phyloP scores from a whole-genome alignment of 2,797 vertebrate species.

The Cryptoblepharus egeriae region DNA sequence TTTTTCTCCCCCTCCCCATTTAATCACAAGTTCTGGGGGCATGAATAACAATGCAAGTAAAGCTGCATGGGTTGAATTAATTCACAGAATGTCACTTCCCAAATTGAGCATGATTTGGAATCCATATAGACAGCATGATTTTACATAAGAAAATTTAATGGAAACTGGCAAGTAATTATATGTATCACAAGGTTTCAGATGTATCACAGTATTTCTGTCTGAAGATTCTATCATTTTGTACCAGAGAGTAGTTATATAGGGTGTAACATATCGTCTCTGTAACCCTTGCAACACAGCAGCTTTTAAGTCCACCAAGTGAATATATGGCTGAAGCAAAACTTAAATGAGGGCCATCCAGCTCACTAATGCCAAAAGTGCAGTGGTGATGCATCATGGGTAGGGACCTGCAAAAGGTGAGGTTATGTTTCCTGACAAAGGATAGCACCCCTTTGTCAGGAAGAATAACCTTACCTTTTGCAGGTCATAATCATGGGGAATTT shows the following conservation, averaged over 20 bases:
- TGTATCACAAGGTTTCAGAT: not conserved
- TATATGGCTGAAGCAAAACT: not conserved
- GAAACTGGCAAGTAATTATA: not conserved
- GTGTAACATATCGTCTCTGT: not conserved
- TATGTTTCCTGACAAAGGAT: too few species aligned
- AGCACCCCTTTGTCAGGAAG: too few species aligned
- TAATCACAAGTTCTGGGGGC: not conserved
- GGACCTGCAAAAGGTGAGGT: too few species aligned
- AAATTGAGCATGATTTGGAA: not conserved
- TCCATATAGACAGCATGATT: not conserved
- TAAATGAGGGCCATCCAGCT: not conserved
- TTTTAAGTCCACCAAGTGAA: conserved; percentile 10
- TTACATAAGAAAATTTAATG: not conserved
- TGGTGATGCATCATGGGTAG: not conserved
- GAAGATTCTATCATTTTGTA: not conserved
- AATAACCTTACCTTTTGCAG: too few species aligned
- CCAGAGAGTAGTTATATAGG: not conserved
- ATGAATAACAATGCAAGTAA: conserved; percentile 1
- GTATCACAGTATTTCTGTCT: not conserved
- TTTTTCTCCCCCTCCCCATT: not conserved
- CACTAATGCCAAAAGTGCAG: not conserved
- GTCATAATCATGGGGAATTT: not conserved
- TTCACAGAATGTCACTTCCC: conserved; percentile 1
- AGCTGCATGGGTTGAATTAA: conserved; percentile 13
- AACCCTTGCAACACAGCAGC: not conserved